These are phyloP conservation scores for Ariopsis seemanni DNA, from an alignment of 2,113 vertebrate genomes.

Conservation along the genomic window DNA sequence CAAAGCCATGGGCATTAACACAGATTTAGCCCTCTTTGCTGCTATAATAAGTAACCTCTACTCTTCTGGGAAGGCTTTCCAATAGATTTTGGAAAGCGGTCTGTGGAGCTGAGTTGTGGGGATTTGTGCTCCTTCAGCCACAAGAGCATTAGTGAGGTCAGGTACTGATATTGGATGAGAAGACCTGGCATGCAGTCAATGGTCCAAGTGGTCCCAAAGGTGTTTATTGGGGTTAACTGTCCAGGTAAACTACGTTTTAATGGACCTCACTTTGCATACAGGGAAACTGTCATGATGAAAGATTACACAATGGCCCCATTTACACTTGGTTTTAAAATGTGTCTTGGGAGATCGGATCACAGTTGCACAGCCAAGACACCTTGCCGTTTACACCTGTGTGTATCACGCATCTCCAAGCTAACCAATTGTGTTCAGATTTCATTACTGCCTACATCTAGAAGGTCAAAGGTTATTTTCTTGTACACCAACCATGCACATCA, in stretches of 20 bases:
- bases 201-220: not conserved
- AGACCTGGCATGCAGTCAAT: not conserved
- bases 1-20: not conserved
- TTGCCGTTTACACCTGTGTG: no score
- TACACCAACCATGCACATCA: no score
- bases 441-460: no score
- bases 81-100: not conserved
- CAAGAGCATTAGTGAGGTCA: not conserved
- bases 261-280: not conserved
- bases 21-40: not conserved
- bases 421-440: no score
- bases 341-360: no score
- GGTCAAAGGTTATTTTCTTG: no score
- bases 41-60: not conserved
- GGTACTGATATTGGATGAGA: not conserved
- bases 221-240: not conserved
- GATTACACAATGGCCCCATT: no score
- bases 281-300: not conserved
- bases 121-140: not conserved
- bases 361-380: no score
- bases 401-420: no score
- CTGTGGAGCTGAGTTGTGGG: not conserved
- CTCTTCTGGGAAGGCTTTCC: not conserved
- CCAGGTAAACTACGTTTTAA: not conserved
- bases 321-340: no score